These are phyloP conservation scores for Drosophila bunnanda DNA, from an alignment of 2,888 invertebrate genomes.

Conservation along the genomic window DNA sequence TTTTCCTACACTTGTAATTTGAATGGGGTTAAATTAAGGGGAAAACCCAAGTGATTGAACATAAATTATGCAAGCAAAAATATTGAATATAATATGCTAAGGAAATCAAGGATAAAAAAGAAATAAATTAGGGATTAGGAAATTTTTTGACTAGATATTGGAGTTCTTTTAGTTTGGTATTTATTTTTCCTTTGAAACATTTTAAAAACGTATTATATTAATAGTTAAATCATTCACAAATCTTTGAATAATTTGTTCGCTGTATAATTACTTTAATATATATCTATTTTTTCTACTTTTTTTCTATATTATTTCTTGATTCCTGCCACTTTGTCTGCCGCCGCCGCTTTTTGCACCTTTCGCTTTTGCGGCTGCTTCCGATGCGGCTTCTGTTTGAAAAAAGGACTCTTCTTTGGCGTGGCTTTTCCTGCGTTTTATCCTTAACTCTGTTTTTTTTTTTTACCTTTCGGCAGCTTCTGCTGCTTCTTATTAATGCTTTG, in stretches of 20 bases:
- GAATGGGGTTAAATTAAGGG: background rate
- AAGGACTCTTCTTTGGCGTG: slow-evolving; percentile 22
- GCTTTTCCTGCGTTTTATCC: slow-evolving; percentile 39
- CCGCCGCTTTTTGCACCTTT: slow-evolving; percentile 38
- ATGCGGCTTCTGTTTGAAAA: slow-evolving; percentile 36
- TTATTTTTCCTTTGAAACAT: too few relatives aligned
- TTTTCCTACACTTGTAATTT: slow-evolving; percentile 7
- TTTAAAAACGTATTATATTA: background rate
- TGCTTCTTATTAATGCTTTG: slow-evolving; percentile 65
- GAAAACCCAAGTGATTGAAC: background rate
- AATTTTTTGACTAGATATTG: fast-evolving
- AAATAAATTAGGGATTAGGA: background rate
- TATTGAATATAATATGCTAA: background rate
- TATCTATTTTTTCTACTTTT: slow-evolving; percentile 13
- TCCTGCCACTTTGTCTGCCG: slow-evolving; percentile 37
- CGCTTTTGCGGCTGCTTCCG: slow-evolving; percentile 21
- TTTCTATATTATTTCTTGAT: slow-evolving; percentile 56
- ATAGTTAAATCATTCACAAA: background rate
- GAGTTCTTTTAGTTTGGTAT: too few relatives aligned
- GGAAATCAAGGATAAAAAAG: background rate
- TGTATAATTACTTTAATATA: background rate
- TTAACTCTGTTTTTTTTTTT: slow-evolving; percentile 10
- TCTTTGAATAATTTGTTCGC: background rate
- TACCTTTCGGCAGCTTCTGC: slow-evolving; percentile 13
- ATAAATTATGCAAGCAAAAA: too few relatives aligned